Evolutionary conservation across 2,888 invertebrate genomes (phyloP).

Genomic region (Cacoxenus indagator): DNA sequence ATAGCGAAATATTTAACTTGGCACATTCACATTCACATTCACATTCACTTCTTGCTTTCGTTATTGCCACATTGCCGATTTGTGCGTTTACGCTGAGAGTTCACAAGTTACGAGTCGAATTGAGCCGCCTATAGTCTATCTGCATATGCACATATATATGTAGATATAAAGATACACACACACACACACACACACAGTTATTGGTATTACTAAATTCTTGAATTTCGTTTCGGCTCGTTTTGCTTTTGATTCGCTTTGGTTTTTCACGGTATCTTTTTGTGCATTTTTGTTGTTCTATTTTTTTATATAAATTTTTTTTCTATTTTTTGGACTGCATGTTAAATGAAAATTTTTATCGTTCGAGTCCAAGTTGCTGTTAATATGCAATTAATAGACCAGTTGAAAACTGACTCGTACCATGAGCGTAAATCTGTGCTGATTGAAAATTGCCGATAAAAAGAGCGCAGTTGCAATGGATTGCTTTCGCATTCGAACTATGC

Average conservation of each 20-base stretch:
- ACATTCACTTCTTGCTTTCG: constrained; percentile 8
- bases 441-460: not conserved
- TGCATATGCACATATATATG: not conserved
- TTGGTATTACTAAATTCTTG: not conserved
- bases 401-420: not conserved
- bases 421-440: constrained; percentile 15
- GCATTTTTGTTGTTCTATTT: not conserved
- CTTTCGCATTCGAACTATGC: not conserved
- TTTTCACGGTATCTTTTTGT: not conserved
- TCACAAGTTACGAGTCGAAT: constrained; percentile 11
- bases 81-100: constrained; percentile 9
- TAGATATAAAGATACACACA: not conserved
- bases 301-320: too few relatives aligned
- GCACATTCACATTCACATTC: not conserved
- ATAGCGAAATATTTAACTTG: constrained; percentile 21
- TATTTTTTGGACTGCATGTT: too few relatives aligned
- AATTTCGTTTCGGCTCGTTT: not conserved
- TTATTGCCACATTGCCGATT: not conserved
- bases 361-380: constrained; percentile 15
- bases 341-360: constrained; percentile 22
- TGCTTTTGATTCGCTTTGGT: constrained; percentile 1
- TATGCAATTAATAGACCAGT: constrained; percentile 21
- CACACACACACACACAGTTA: not conserved
- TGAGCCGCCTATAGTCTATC: not conserved
- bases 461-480: not conserved